A percentile compares a stretch with the other conserved stretches of the same genome.
These are phyloP conservation scores for Macroglossus sobrinus DNA, from an alignment of 2,113 vertebrate species.

Conservation along the genomic window DNA sequence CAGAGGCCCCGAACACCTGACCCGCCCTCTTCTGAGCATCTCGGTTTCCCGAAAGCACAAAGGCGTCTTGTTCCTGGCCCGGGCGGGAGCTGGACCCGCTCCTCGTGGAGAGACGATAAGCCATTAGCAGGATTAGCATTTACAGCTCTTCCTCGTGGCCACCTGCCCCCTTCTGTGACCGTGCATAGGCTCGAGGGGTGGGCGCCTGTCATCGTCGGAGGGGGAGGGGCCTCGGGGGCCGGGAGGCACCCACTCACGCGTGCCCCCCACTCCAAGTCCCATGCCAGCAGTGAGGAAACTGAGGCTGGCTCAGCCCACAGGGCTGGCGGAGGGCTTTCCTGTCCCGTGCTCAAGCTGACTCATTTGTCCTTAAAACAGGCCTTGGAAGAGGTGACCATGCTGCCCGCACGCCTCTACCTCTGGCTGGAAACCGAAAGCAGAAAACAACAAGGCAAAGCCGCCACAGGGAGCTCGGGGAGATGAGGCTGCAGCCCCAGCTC, in stretches of 20 bases:
- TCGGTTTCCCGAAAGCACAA: neutral
- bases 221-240: fast-evolving
- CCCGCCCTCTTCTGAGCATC: neutral
- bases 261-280: fast-evolving
- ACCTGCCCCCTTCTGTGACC: constrained; percentile 68
- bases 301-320: neutral
- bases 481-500: neutral
- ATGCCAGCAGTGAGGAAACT: neutral
- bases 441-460: neutral
- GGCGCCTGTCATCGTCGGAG: neutral
- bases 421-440: neutral
- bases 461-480: fast-evolving
- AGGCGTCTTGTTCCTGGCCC: constrained; percentile 47
- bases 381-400: neutral
- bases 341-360: constrained; percentile 35
- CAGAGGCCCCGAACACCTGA: neutral
- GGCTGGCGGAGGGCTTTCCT: neutral
- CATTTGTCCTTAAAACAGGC: neutral
- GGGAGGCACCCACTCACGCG: fast-evolving
- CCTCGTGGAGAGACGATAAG: constrained; percentile 71
- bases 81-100: constrained; percentile 57
- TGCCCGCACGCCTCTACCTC: neutral
- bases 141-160: constrained; percentile 56
- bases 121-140: constrained; percentile 73
- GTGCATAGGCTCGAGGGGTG: neutral